These are phyloP conservation scores for Vidua chalybeata DNA, from an alignment of 2,113 vertebrate genomes.

Conservation along the genomic window DNA sequence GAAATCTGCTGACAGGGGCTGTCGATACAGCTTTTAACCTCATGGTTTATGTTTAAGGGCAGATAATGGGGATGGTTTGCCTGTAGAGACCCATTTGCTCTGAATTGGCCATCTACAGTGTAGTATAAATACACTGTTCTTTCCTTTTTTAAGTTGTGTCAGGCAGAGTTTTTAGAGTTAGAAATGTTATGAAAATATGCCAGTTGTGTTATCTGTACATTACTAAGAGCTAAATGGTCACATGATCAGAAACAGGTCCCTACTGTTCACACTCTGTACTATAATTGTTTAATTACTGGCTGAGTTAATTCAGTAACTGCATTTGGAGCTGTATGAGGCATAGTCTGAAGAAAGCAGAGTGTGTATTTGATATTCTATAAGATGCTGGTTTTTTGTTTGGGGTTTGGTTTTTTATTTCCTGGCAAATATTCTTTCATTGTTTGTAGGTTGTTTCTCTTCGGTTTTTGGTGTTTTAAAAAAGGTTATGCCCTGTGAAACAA, in stretches of 20 bases:
- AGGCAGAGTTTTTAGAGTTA: not conserved
- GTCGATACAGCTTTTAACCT: conserved; percentile 3
- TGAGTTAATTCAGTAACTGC: not conserved
- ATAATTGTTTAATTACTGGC: not conserved
- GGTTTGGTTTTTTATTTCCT: not conserved
- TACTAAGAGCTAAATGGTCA: not conserved
- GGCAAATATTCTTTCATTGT: not conserved
- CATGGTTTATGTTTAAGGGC: not conserved
- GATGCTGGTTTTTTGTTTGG: not conserved
- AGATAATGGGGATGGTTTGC: not conserved
- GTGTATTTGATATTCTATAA: not conserved
- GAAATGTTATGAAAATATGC: not conserved
- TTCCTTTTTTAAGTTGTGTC: not conserved
- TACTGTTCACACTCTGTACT: not conserved
- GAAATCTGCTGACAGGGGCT: conserved; percentile 42
- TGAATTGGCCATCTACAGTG: not conserved
- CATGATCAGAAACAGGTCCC: not conserved
- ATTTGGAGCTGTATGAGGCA: not conserved
- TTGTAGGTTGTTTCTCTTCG: not conserved
- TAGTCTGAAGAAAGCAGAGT: not conserved
- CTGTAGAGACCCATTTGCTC: not conserved
- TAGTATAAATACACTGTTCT: not conserved
- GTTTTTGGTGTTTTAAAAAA: not conserved
- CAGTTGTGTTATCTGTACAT: not conserved
- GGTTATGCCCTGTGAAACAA: not conserved